Conservation (phyloP, 2,113 vertebrate genomes). For the Falcunculus frontatus region DNA sequence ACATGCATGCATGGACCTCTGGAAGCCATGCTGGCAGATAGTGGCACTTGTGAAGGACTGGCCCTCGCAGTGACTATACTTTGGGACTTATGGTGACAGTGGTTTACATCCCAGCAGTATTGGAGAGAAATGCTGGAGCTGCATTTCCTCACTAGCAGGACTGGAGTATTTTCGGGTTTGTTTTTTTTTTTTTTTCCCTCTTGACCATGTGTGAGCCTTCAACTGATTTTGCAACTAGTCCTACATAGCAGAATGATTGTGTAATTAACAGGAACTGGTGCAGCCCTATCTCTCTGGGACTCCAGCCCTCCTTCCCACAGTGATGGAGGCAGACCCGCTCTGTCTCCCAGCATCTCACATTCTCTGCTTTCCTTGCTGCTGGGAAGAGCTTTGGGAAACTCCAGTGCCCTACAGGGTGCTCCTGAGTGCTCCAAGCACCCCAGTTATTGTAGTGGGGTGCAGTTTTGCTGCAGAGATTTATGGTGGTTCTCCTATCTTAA, state of each 20-base stretch:
- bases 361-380: background rate
- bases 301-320: background rate
- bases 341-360: background rate
- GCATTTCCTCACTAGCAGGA: background rate
- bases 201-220: conserved; percentile 36
- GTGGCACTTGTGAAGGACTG: background rate
- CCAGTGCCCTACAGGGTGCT: background rate
- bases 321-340: background rate
- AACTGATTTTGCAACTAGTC: conserved; percentile 53
- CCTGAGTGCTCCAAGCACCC: background rate
- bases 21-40: background rate
- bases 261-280: conserved; percentile 50
- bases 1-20: background rate
- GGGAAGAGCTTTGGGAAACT: background rate
- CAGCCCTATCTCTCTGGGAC: conserved; percentile 5
- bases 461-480: background rate
- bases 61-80: accelerated
- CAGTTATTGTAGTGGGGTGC: background rate
- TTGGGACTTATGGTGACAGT: background rate
- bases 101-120: background rate
- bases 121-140: background rate
- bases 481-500: background rate
- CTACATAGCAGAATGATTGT: conserved; percentile 59
- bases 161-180: background rate
- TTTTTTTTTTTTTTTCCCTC: background rate